Evolutionary conservation across 2,888 invertebrate species (phyloP), one percentile per base, ranked within the genome.

Genomic region (Xylota segnis): DNA sequence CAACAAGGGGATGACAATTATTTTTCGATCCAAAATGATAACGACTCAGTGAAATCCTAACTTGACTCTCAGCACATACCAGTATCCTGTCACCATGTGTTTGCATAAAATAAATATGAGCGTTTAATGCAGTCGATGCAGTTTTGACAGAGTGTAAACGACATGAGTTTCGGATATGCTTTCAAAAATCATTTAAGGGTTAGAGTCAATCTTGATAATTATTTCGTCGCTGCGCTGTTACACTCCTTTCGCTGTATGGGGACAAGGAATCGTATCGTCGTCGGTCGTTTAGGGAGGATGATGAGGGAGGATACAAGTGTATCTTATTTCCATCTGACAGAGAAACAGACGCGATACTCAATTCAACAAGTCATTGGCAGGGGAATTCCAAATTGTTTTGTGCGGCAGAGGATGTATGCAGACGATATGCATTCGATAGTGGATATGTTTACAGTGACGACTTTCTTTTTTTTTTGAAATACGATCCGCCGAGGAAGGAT

Each of bases 391-490:
- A 23, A 7, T 40, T n/a, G 1, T 12, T n/a, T 23, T 43, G 27
- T 23, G n/a, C n/a, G 16, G n/a, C 10, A 12, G 18, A 12, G 18
- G n/a, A 7, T 37, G 7, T 40, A 14, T 6, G 23, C 45, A 43
- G 34, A 23, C 9, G 34, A 12, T 23, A 34, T 70, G 77, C 78
- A 66, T 45, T 52, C 47, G 34, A 16, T 56, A 34, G 63, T 45
- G 71, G 71, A 37, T 58, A 23, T 72, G 78, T 79, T 79, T 79
- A 79, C 65, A 72, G 71, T 79, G 72, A 79, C 56, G 71, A 72
- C 72, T 79, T 79, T 79, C 63, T 63, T 79, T 66, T 23, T 23
- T 23, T 23, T 23, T 79, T 71, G 78, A 71, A 71, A 79, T 79
- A 50, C 18, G 78, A 79, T 72, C 54, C 52, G 10, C 18, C 7